Base-by-base conservation (phyloP, 2,797 vertebrate species). In the Lepilemur septentrionalis region DNA sequence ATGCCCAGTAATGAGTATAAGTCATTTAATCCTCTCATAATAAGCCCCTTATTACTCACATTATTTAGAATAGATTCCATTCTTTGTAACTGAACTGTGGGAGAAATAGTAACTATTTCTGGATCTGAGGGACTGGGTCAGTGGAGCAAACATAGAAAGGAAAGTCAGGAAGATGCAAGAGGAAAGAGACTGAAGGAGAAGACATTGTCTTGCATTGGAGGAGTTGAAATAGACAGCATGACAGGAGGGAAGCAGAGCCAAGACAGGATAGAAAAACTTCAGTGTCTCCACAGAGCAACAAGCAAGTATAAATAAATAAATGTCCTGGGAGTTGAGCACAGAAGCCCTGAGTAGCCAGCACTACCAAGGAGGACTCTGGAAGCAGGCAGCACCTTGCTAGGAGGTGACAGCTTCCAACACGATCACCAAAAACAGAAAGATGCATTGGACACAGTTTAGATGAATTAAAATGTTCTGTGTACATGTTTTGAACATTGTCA, bases 391-490 rank as follows among this genome's bases (percentile, higher is more conserved):
- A 38, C 10, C 23, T 41, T 57, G 25, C n/a, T 9, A 59, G n/a
- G 52, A 91, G 7, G 28, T 13, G 15, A 91, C 20, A 8, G 18
- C 28, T 93, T 83, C 95, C 91, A 94, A 82, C 59, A 79, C 1
- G 43, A 75, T 94, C 73, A 41, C 43, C 97, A 85, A 93, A 57
- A n/a, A 5, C 13, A 80, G 82, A 92, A 57, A 67, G 91, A 96
- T 89, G 95, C 84, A 92, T n/a, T 88, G 57, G 92, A 88, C 95
- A 95, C 73, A 41, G 46, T 96, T 98, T 90, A 92, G 41, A 93
- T 95, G 69, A 97, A 98, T 63, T 98, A 85, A 97, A 95, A 93
- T 91, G 76, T 73, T 48, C 95, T 97, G 41, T 87, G 86, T 89
- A 65, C 0, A 0, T 96, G 25, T 86, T 97, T 97, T 96, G 72